Percentiles rank a stretch among this genome's conserved stretches.
Conservation (phyloP, 2,797 vertebrate genomes). For the Cynodonichthys magdalenae region DNA sequence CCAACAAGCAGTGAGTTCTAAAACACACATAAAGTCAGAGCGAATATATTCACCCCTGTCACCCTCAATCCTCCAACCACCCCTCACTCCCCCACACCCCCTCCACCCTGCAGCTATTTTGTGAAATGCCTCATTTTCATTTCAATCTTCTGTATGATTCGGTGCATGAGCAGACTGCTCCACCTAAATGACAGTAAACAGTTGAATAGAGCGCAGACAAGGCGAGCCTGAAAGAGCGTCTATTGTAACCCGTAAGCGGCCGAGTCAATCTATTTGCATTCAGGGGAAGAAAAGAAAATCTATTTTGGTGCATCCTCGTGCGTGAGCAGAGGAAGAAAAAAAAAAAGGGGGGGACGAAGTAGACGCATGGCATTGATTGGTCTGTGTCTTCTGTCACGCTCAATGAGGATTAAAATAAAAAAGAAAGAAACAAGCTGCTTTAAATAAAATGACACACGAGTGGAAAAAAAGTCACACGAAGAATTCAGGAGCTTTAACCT, state of each 20-base stretch:
- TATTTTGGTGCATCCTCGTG: slow-evolving; percentile 41
- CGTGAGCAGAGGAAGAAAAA: slow-evolving; percentile 13
- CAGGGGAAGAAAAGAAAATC: slow-evolving; percentile 48
- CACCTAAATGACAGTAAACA: slow-evolving; percentile 55
- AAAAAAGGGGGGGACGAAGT: slow-evolving; percentile 7
- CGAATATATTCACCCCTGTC: slow-evolving; percentile 65
- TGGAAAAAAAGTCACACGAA: background rate
- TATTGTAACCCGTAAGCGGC: slow-evolving; percentile 61
- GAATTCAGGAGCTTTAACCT: background rate
- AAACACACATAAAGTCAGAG: slow-evolving; percentile 59
- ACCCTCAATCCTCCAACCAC: slow-evolving; percentile 43
- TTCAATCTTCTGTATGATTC: slow-evolving; percentile 61
- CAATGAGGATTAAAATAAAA: slow-evolving; percentile 22
- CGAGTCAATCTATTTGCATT: slow-evolving; percentile 67
- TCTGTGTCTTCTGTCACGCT: slow-evolving; percentile 41
- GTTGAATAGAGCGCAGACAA: slow-evolving; percentile 53
- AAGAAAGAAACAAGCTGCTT: slow-evolving; percentile 23
- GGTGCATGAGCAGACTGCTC: slow-evolving; percentile 48
- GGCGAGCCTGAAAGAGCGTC: slow-evolving; percentile 29
- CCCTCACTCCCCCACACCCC: background rate
- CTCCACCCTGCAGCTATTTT: slow-evolving; percentile 55
- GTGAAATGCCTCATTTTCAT: slow-evolving; percentile 69
- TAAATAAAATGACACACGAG: slow-evolving; percentile 21
- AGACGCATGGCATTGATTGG: slow-evolving; percentile 37
- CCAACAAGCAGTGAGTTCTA: slow-evolving; percentile 51